A percentile compares a stretch with the other conserved stretches of the same genome.
Evolutionary conservation across 2,888 invertebrate genomes (phyloP).

Genomic region (Brachypterus glaber): DNA sequence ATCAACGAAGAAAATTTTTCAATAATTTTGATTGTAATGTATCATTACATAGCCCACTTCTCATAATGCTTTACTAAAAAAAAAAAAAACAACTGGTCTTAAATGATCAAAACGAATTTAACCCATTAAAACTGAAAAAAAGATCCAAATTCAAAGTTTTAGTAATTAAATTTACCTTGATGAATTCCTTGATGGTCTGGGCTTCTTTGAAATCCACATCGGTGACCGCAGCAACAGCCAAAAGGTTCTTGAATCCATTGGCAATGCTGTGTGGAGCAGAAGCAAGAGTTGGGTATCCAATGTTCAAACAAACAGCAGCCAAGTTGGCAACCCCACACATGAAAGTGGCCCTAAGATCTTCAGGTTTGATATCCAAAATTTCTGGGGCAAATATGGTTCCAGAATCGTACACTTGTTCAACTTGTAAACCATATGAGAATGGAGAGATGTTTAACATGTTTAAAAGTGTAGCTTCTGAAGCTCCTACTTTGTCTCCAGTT

Average conservation of each 20-base stretch:
- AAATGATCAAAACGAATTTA: constrained; percentile 4
- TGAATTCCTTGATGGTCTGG: constrained; percentile 80
- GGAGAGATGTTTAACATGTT: constrained; percentile 99
- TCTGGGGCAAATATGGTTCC: constrained; percentile 96
- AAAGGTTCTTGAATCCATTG: constrained; percentile 95
- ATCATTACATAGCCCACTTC: no score
- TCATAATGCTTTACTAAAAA: constrained; percentile 2
- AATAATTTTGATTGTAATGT: no score
- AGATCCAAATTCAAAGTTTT: background rate
- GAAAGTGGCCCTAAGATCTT: constrained; percentile 86
- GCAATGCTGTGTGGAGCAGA: constrained; percentile 96
- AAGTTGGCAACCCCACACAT: constrained; percentile 89
- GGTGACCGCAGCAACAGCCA: constrained; percentile 93
- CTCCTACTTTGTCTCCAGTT: constrained; percentile 96
- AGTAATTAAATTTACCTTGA: constrained; percentile 51
- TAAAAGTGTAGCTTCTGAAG: constrained; percentile 95
- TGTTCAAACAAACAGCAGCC: constrained; percentile 84
- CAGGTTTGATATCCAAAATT: constrained; percentile 96
- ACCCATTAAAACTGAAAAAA: background rate
- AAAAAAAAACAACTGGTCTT: background rate
- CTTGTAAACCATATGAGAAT: constrained; percentile 94
- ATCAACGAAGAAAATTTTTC: no score
- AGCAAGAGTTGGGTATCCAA: constrained; percentile 93
- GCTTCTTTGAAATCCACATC: constrained; percentile 95
- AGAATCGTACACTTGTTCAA: constrained; percentile 96